These are phyloP conservation scores for Paratilapia polleni DNA, from an alignment of 2,113 vertebrate genomes.

Conservation along the genomic window DNA sequence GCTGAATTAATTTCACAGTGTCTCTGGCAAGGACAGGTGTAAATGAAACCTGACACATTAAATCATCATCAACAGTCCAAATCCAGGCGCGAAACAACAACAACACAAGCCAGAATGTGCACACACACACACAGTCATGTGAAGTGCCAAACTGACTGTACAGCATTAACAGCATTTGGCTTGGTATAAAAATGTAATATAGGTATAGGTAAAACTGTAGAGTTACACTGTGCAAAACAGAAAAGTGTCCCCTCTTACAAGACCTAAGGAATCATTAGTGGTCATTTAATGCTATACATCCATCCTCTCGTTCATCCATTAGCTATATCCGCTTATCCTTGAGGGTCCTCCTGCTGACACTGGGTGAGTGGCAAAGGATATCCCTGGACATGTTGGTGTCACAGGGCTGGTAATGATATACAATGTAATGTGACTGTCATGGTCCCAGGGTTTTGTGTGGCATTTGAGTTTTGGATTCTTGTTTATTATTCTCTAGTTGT, in stretches of 20 bases:
- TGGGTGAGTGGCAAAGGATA: neutral
- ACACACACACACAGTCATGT: neutral
- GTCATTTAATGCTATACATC: neutral
- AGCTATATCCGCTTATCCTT: neutral
- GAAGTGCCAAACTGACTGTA: conserved; percentile 43
- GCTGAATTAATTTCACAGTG: conserved; percentile 62
- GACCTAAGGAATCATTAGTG: neutral
- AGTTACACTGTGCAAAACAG: neutral
- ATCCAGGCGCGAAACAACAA: conserved; percentile 14
- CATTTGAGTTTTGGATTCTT: neutral
- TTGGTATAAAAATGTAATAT: conserved; percentile 2
- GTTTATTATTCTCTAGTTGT: neutral
- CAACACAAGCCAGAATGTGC: neutral
- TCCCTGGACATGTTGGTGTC: neutral
- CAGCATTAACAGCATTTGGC: conserved; percentile 4
- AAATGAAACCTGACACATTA: conserved; percentile 69
- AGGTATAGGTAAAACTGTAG: neutral
- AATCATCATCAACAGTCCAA: conserved; percentile 52
- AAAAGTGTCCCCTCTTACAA: neutral
- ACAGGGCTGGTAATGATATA: neutral
- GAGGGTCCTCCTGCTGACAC: neutral
- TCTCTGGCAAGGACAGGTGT: conserved; percentile 63
- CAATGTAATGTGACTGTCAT: neutral
- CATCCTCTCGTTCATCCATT: neutral
- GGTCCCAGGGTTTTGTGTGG: neutral